phyloP scores from a whole-genome alignment of 2,888 invertebrate species.

The Calameuta pallipes region DNA sequence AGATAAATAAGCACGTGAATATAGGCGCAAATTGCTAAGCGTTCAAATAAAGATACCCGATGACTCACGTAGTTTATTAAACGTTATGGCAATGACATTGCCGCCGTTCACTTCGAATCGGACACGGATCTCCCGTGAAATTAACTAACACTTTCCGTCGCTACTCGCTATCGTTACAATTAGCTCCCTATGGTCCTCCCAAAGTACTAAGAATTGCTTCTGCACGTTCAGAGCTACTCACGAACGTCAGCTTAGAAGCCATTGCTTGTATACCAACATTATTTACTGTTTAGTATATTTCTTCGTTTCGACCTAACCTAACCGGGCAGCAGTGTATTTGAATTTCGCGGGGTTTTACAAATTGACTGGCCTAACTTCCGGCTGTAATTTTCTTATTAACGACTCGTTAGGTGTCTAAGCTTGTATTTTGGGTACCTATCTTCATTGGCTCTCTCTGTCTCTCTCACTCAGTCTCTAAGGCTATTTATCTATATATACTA shows the following conservation, averaged over 20 bases:
- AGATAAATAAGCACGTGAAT: background rate
- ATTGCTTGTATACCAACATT: background rate
- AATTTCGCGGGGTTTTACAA: background rate
- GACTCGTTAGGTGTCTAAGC: background rate
- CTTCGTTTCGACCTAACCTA: background rate
- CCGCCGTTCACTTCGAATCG: constrained; percentile 9
- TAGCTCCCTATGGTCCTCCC: background rate
- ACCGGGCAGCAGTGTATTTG: background rate
- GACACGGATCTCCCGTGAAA: background rate
- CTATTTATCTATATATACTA: background rate
- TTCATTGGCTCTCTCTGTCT: background rate
- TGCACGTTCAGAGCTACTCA: background rate
- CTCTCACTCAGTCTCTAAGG: background rate
- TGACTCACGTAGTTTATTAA: background rate
- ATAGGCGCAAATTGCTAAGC: background rate
- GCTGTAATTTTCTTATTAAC: background rate
- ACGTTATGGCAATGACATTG: constrained; percentile 11
- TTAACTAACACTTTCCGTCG: background rate
- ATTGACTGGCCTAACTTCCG: background rate
- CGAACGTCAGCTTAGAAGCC: background rate
- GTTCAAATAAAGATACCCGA: background rate
- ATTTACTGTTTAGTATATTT: background rate
- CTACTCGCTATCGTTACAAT: background rate
- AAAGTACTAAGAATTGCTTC: background rate
- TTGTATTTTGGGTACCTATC: background rate